Evolutionary conservation across 2,113 vertebrate species (phyloP), one percentile per base, ranked within the genome.

Genomic region (Ictalurus furcatus): DNA sequence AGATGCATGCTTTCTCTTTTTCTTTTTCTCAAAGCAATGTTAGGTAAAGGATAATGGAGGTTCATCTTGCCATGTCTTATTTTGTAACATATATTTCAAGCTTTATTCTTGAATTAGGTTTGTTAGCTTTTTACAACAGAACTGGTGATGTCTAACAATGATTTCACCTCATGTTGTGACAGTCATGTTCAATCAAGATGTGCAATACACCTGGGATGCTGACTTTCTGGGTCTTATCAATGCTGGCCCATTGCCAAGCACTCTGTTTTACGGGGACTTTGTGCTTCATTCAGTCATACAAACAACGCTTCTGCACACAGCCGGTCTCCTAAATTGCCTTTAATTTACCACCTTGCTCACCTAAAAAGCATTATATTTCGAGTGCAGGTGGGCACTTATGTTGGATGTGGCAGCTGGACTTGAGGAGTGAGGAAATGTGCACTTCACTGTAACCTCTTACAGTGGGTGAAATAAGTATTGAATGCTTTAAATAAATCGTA

Each of bases 101-200:
- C 65, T 67, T 67, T 28, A n/a, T 69, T 30, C n/a, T 69, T 16
- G n/a, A 69, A 30, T 69, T n/a, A 30, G n/a, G n/a, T 67, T 69
- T 14, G 6, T 69, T 69, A 30, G n/a, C 44, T 30, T 69, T 69
- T 69, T n/a, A 30, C 67, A 69, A 69, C 8, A 69, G n/a, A 28
- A 65, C 14, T 17, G 11, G 44, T 37, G 30, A 34, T 6, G 14
- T 71, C 4, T 19, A 76, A 37, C 34, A 21, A 21, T 19, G 28
- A 54, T 67, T 87, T 80, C 56, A 74, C 48, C 67, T 86, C 56
- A 40, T 63, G n/a, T 30, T 78, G 34, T 81, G 23, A 58, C 61
- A 69, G 37, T 71, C 61, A 65, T 30, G n/a, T 14, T 23, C 87
- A 88, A 56, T 82, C 78, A 82, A 9, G 11, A 71, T 58, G 30